Percentiles rank a stretch among this genome's conserved stretches.
Evolutionary conservation across 2,797 vertebrate species (phyloP).

Genomic region (Lagorchestes hirsutus): DNA sequence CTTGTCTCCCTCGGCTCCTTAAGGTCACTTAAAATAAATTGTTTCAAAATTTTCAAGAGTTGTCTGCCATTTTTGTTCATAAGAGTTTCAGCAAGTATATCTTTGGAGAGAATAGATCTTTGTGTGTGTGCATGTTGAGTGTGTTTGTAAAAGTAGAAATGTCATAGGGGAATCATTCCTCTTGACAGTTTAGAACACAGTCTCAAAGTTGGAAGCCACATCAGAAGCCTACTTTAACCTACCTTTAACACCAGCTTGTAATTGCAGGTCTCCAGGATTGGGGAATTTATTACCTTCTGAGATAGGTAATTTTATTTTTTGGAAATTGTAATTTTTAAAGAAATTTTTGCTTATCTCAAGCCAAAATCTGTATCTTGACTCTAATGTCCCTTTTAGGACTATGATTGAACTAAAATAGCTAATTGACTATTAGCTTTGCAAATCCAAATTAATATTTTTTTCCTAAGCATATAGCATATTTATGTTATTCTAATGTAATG

Average conservation of each 20-base stretch:
- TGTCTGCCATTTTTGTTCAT: constrained; percentile 5
- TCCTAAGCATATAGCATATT: background rate
- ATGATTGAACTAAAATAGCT: background rate
- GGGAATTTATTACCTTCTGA: background rate
- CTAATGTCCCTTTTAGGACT: background rate
- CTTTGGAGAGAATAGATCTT: background rate
- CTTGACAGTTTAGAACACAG: background rate
- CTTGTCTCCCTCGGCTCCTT: background rate
- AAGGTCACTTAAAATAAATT: constrained; percentile 4
- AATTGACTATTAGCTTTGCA: background rate
- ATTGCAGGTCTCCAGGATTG: background rate
- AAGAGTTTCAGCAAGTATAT: background rate
- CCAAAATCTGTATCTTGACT: background rate
- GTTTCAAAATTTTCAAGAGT: background rate
- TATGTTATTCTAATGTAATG: background rate
- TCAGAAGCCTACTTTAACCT: background rate
- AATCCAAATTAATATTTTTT: background rate
- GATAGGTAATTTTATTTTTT: background rate
- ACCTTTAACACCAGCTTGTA: background rate
- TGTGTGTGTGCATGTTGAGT: background rate
- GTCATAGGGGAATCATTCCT: background rate
- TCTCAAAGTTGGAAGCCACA: background rate
- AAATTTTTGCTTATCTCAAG: background rate
- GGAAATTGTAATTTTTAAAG: background rate
- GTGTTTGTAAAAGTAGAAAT: constrained; percentile 55